Conservation (phyloP, 30 jellyfish, hydroid and myxozoan species). For the Chrysaora quinquecirrha region DNA sequence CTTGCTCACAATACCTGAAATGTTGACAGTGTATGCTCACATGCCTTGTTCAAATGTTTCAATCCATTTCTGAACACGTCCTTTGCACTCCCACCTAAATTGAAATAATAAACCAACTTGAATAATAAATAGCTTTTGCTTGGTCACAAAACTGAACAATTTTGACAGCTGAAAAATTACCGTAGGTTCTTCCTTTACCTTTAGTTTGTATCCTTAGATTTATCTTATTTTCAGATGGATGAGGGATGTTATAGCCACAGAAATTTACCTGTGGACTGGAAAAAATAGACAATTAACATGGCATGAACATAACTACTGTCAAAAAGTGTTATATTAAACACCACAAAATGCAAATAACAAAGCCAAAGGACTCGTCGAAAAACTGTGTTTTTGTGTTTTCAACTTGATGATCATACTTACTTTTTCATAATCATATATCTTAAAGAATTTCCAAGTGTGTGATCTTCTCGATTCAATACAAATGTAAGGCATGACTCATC, state of each 20-base stretch:
- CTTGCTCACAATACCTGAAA: conserved; percentile 74
- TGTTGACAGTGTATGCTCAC: conserved; percentile 67
- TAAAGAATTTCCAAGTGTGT: conserved; percentile 89
- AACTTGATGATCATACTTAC: too few species aligned
- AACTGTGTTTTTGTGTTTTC: too few species aligned
- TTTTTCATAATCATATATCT: conserved; percentile 87
- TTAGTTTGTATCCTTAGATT: conserved; percentile 86
- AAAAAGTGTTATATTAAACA: too few species aligned
- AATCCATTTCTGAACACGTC: conserved; percentile 73
- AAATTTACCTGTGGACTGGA: conserved; percentile 78
- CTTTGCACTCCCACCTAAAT: conserved; percentile 55
- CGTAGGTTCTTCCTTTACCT: too few species aligned
- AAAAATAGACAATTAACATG: not conserved
- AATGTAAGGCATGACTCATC: conserved; percentile 83
- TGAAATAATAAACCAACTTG: too few species aligned
- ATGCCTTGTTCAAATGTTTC: conserved; percentile 46
- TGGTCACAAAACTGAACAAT: too few species aligned
- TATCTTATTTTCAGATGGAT: conserved; percentile 93
- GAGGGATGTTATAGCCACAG: conserved; percentile 97
- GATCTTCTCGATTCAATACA: conserved; percentile 90
- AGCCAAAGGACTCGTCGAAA: too few species aligned
- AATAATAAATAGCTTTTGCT: too few species aligned
- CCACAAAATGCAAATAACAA: too few species aligned
- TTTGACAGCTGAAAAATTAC: too few species aligned
- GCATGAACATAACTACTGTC: too few species aligned